Percentiles rank a stretch among this genome's conserved stretches.
Evolutionary conservation across 1,140 invertebrate species (phyloP).

Genomic region (Spodoptera frugiperda): DNA sequence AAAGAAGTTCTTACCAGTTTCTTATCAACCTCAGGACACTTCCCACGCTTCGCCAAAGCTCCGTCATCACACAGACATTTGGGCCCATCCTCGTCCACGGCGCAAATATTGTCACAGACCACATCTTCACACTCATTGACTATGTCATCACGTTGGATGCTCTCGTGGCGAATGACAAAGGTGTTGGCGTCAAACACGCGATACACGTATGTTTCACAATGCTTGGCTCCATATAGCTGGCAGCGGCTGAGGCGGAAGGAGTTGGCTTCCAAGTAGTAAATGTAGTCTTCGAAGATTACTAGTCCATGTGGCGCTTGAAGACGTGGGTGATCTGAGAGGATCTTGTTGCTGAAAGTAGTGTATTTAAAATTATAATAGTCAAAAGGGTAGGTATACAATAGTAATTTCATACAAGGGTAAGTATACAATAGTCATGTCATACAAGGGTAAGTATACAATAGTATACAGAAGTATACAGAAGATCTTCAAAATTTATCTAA

Average conservation of each 20-base stretch:
- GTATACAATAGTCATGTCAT: too few species aligned
- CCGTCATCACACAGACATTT: constrained; percentile 87
- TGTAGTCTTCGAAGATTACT: constrained; percentile 88
- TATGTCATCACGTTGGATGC: constrained; percentile 82
- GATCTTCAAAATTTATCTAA: too few species aligned
- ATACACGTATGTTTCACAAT: constrained; percentile 80
- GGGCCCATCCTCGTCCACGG: constrained; percentile 76
- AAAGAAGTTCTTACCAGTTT: constrained; percentile 53
- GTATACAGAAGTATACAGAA: too few species aligned
- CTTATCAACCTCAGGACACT: constrained; percentile 50
- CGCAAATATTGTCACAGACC: constrained; percentile 87
- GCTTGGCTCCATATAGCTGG: constrained; percentile 78
- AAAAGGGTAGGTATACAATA: too few species aligned
- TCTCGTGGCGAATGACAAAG: constrained; percentile 87
- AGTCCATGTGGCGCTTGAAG: constrained; percentile 82
- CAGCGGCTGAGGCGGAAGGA: constrained; percentile 86
- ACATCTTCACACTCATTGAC: constrained; percentile 82
- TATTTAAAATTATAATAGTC: too few species aligned
- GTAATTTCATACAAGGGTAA: too few species aligned
- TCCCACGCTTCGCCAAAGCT: constrained; percentile 52
- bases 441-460: too few species aligned
- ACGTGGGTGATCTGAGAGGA: constrained; percentile 82
- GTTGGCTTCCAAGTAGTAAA: constrained; percentile 86
- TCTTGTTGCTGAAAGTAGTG: constrained; percentile 66
- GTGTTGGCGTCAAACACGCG: constrained; percentile 80